Conservation (phyloP, 2,888 invertebrate genomes). For the Himalopsyche japonica region DNA sequence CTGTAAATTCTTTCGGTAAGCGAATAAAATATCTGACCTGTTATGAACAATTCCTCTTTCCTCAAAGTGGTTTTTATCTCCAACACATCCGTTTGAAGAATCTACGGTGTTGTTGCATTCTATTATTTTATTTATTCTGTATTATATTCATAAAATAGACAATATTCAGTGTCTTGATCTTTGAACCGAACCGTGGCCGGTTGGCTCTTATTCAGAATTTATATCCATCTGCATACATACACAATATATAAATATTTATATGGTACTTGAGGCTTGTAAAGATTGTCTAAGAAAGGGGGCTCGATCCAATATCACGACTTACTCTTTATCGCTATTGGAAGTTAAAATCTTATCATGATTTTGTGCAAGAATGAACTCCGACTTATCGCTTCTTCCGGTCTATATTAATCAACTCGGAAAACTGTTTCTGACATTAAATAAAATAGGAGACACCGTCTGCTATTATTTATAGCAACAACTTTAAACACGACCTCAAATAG, state of each 20-base stretch:
- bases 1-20: neutral
- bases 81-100: neutral
- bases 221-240: conserved; percentile 31
- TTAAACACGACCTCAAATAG: neutral
- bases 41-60: neutral
- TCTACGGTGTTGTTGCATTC: neutral
- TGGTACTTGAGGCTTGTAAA: conserved; percentile 15
- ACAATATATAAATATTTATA: conserved; percentile 35
- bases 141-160: conserved; percentile 39
- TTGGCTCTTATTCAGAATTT: conserved; percentile 30
- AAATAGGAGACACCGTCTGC: neutral
- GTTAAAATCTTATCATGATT: conserved; percentile 32
- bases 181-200: conserved; percentile 35
- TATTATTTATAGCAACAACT: neutral
- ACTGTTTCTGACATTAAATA: neutral
- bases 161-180: conserved; percentile 38
- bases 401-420: neutral
- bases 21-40: neutral
- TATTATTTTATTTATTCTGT: conserved; percentile 28
- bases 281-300: conserved; percentile 28
- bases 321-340: conserved; percentile 29
- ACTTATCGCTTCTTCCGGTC: conserved; percentile 14
- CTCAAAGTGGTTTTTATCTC: neutral
- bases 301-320: conserved; percentile 24
- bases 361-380: conserved; percentile 20